Percentiles rank a stretch among this genome's conserved stretches.
phyloP scores from a whole-genome alignment of 1,140 invertebrate species.

The Monomorium pharaonis region DNA sequence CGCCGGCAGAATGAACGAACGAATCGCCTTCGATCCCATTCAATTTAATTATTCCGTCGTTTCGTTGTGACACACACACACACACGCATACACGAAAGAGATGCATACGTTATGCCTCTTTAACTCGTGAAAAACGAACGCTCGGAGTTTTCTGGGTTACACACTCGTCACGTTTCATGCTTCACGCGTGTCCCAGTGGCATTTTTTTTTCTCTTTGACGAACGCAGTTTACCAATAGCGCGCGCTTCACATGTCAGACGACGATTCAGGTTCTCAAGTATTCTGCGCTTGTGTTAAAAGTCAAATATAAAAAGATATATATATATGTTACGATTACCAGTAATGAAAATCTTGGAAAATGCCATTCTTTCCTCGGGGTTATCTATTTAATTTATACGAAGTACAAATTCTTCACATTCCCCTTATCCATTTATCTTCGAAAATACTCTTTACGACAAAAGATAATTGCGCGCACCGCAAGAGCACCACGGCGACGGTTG shows the following conservation, averaged over 20 bases:
- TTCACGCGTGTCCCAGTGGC: not conserved
- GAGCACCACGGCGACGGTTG: not conserved
- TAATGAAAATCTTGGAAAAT: not conserved
- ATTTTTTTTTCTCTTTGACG: not conserved
- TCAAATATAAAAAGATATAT: not conserved
- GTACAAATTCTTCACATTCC: not conserved
- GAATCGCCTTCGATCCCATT: slow-evolving; percentile 18
- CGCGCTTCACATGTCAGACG: not conserved
- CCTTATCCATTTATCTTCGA: not conserved
- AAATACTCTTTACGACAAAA: not conserved
- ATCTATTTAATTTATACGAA: not conserved
- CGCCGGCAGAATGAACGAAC: not conserved
- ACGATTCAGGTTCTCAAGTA: not conserved
- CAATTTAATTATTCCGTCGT: slow-evolving; percentile 42
- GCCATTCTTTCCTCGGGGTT: no score
- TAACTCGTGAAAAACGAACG: not conserved
- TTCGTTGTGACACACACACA: not conserved
- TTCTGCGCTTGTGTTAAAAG: not conserved
- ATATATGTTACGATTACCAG: no score
- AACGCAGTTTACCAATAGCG: not conserved
- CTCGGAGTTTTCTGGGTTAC: not conserved
- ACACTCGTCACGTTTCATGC: not conserved
- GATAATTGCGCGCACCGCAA: not conserved
- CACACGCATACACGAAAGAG: not conserved
- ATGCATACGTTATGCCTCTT: not conserved